These are phyloP conservation scores for Pangasius macronema DNA, from an alignment of 2,797 vertebrate genomes.

Conservation along the genomic window DNA sequence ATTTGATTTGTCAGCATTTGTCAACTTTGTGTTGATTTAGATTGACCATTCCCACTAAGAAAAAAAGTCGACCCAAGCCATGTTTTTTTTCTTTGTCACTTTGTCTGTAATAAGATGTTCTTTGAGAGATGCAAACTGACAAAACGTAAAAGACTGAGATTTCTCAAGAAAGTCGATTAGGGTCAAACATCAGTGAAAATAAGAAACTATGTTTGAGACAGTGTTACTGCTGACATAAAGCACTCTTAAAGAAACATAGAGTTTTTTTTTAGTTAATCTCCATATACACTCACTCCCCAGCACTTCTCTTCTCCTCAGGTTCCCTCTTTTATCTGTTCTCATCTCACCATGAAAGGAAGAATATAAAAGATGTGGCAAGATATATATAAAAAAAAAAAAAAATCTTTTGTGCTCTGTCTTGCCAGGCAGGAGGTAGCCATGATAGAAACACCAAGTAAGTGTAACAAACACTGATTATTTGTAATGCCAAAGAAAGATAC, in stretches of 20 bases:
- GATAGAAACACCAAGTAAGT: not conserved
- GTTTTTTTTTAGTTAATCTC: conserved; percentile 8
- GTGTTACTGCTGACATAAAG: conserved; percentile 22
- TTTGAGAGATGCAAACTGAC: not conserved
- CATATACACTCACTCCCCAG: not conserved
- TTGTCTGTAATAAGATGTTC: not conserved
- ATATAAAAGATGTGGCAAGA: not conserved
- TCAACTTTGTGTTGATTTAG: not conserved
- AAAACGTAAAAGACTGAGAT: not conserved
- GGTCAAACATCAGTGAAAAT: conserved; percentile 9
- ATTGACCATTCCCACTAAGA: not conserved
- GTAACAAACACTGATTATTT: not conserved
- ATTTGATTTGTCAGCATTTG: not conserved
- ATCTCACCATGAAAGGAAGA: not conserved
- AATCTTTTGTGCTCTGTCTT: conserved; percentile 6
- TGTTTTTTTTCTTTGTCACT: not conserved
- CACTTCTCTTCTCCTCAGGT: not conserved
- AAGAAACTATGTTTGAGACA: conserved; percentile 16
- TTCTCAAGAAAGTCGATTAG: conserved; percentile 9
- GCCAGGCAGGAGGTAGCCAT: conserved; percentile 3
- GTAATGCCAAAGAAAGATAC: not conserved
- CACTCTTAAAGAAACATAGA: conserved; percentile 16
- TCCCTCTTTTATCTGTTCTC: conserved; percentile 18
- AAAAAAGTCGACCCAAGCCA: not conserved
- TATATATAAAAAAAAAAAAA: not conserved